A percentile compares a stretch with the other conserved stretches of the same genome.
Evolutionary conservation across 2,888 invertebrate species (phyloP).

Genomic region (Pasiphila rectangulata): DNA sequence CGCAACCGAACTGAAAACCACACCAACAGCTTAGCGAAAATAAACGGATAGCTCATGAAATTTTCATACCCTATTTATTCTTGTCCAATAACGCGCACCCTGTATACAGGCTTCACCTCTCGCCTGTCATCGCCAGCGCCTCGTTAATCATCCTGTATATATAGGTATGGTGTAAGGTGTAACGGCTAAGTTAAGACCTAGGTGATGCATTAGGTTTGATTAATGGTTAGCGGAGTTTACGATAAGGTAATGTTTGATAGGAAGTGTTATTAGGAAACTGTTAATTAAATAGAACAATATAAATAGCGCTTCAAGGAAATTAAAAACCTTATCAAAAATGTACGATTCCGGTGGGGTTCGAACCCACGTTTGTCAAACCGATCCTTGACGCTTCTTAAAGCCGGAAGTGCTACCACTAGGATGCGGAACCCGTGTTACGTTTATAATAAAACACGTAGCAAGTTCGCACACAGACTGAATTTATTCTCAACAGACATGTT

Average conservation of each 20-base stretch:
- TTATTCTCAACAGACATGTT: no score
- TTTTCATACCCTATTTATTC: constrained; percentile 32
- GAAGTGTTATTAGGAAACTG: background rate
- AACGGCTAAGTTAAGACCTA: constrained; percentile 47
- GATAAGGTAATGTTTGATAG: constrained; percentile 10
- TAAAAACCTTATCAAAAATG: no score
- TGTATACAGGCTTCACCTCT: constrained; percentile 59
- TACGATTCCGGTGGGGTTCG: no score
- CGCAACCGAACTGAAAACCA: background rate
- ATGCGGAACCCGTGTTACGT: no score
- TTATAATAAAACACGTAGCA: no score
- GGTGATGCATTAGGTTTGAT: constrained; percentile 30
- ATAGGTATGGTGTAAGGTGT: constrained; percentile 57
- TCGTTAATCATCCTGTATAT: constrained; percentile 68
- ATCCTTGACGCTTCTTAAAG: no score
- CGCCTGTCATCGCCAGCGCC: constrained; percentile 64
- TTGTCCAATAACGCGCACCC: constrained; percentile 39
- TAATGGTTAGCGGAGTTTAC: constrained; percentile 19
- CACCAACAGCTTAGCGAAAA: background rate
- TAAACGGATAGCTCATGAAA: constrained; percentile 25
- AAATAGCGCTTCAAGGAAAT: background rate
- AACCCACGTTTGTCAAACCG: no score
- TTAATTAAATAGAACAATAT: background rate
- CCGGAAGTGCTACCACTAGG: no score
- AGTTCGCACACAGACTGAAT: no score